Conservation (phyloP, 1,140 invertebrate genomes). For the Panagrolaimus sp. region DNA sequence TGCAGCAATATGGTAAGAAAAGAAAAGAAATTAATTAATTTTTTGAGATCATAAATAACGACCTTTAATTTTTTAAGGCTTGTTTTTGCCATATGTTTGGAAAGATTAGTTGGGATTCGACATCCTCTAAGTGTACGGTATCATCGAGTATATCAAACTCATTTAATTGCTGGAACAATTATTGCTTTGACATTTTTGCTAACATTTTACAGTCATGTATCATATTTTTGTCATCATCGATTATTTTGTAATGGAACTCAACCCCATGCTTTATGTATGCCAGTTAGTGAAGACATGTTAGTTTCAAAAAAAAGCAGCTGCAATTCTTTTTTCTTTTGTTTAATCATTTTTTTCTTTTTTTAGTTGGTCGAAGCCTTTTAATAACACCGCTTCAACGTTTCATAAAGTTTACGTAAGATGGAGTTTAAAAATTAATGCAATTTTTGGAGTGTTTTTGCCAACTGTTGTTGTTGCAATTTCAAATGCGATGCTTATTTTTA, state of each 20-base stretch:
- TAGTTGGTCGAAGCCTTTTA: conserved; percentile 18
- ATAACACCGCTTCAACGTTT: conserved; percentile 17
- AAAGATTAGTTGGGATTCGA: conserved; percentile 28
- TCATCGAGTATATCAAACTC: conserved; percentile 16
- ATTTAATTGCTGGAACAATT: conserved; percentile 16
- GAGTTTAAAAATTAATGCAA: conserved; percentile 23
- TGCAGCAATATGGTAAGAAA: conserved; percentile 25
- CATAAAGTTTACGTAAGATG: conserved; percentile 18
- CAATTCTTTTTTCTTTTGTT: conserved; percentile 6
- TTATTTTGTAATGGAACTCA: conserved; percentile 19
- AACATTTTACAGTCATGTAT: conserved; percentile 20
- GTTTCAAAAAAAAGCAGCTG: background rate
- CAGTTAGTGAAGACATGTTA: conserved; percentile 11
- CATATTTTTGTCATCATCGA: conserved; percentile 1
- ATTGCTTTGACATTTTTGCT: conserved; percentile 17
- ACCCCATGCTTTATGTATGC: conserved; percentile 5
- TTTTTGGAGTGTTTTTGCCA: conserved; percentile 29
- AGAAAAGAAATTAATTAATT: background rate
- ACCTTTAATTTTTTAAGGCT: conserved; percentile 20
- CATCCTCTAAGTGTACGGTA: conserved; percentile 25
- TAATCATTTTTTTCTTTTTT: conserved; percentile 11
- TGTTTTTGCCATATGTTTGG: conserved; percentile 24
- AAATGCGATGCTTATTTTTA: conserved; percentile 23
- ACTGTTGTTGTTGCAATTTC: conserved; percentile 24
- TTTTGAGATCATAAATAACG: too few species aligned